These are phyloP conservation scores for Syritta pipiens DNA, from an alignment of 2,888 invertebrate species.

Conservation along the genomic window DNA sequence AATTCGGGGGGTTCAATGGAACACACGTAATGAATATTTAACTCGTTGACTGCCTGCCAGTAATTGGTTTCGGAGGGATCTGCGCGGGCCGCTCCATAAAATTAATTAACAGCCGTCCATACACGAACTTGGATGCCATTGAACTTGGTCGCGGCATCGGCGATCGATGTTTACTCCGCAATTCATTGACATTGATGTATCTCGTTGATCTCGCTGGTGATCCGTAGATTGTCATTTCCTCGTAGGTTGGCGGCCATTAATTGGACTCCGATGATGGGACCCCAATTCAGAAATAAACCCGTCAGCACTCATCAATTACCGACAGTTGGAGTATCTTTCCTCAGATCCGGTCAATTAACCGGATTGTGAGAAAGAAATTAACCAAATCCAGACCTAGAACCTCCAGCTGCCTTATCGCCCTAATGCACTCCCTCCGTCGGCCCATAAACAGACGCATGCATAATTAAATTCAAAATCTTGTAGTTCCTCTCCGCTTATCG, in stretches of 20 bases:
- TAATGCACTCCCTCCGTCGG: slow-evolving; percentile 27
- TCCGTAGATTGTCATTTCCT: slow-evolving; percentile 36
- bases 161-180: neutral
- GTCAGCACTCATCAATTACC: neutral
- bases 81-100: too few species aligned
- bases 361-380: slow-evolving; percentile 40
- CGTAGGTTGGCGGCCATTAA: slow-evolving; percentile 41
- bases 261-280: slow-evolving; percentile 35
- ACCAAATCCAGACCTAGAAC: too few species aligned
- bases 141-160: slow-evolving; percentile 44
- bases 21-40: slow-evolving; percentile 41
- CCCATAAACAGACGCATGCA: slow-evolving; percentile 70
- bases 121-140: slow-evolving; percentile 65
- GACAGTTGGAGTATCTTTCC: slow-evolving; percentile 1
- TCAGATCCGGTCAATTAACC: slow-evolving; percentile 53
- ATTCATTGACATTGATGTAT: slow-evolving; percentile 48
- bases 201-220: slow-evolving; percentile 42
- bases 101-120: slow-evolving; percentile 51
- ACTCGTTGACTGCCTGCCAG: slow-evolving; percentile 23
- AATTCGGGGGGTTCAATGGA: slow-evolving; percentile 58
- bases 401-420: neutral
- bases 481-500: slow-evolving; percentile 60
- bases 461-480: slow-evolving; percentile 67
- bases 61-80: too few species aligned
- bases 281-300: neutral